Conservation (phyloP, 2,113 vertebrate genomes). For the Butorides virescens region DNA sequence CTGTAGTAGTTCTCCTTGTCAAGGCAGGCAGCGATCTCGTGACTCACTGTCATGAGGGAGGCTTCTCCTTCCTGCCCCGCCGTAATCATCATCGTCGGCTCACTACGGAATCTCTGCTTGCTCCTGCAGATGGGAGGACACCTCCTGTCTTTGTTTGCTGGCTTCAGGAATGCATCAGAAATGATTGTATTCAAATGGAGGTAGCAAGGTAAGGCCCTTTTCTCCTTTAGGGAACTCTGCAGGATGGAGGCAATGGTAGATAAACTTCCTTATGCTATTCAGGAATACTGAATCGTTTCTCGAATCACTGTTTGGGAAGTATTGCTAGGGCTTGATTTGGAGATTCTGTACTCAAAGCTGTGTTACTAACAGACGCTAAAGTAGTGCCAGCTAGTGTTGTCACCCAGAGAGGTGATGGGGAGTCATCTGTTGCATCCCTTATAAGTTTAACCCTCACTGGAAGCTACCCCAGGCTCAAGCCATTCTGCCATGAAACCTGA, state of each 20-base stretch:
- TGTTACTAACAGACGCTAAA: neutral
- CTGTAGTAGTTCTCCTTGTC: neutral
- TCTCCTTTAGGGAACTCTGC: neutral
- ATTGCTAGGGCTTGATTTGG: neutral
- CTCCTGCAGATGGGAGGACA: neutral
- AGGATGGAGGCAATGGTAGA: neutral
- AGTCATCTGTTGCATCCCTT: neutral
- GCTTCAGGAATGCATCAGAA: neutral
- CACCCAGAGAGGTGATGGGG: neutral
- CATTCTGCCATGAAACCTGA: neutral
- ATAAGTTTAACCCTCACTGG: neutral
- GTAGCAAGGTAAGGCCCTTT: neutral
- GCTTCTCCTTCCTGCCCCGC: neutral
- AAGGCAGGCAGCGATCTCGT: neutral
- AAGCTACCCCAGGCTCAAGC: neutral
- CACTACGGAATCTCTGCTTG: neutral
- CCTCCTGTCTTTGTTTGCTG: neutral
- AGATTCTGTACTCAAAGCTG: neutral
- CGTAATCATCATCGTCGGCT: neutral
- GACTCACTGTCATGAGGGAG: conserved; percentile 36
- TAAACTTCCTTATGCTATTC: neutral
- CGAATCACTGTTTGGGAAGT: neutral
- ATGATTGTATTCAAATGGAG: neutral
- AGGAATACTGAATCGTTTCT: neutral
- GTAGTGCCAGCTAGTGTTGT: neutral